Evolutionary conservation across 2,113 vertebrate species (phyloP).

Genomic region (Hippocampus barbouri): DNA sequence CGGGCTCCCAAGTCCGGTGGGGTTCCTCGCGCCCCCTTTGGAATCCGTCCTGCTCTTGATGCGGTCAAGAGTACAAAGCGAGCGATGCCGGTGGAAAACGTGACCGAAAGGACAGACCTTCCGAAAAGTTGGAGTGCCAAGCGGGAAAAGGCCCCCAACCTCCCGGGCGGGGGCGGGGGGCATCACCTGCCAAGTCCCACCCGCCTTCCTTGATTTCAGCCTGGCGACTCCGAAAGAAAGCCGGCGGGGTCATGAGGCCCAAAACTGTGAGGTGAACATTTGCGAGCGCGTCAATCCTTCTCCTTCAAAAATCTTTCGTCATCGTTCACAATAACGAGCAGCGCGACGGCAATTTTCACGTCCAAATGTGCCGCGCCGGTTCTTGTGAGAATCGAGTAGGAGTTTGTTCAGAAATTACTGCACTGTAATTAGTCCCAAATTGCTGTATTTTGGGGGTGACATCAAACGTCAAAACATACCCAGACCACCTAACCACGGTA

Average conservation of each 20-base stretch:
- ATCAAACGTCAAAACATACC: background rate
- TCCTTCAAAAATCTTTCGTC: background rate
- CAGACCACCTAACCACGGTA: background rate
- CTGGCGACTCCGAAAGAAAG: background rate
- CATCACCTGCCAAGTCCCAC: background rate
- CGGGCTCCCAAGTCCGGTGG: background rate
- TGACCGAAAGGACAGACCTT: background rate
- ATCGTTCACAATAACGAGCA: background rate
- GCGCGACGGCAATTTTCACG: background rate
- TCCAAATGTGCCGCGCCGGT: background rate
- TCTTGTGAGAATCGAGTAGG: conserved; percentile 6
- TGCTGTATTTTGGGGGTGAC: background rate
- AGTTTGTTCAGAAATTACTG: background rate
- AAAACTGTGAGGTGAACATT: background rate
- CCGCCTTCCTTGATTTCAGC: background rate
- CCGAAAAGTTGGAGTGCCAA: background rate
- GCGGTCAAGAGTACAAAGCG: conserved; percentile 1
- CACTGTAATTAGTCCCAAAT: background rate
- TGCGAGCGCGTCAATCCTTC: background rate
- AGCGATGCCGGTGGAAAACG: background rate
- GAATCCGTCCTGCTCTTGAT: background rate
- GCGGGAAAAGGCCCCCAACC: background rate
- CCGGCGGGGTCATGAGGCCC: background rate
- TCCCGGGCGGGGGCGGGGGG: background rate
- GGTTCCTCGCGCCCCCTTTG: background rate